phyloP scores from a whole-genome alignment of 2,888 invertebrate species.

The Cosmia pyralina region DNA sequence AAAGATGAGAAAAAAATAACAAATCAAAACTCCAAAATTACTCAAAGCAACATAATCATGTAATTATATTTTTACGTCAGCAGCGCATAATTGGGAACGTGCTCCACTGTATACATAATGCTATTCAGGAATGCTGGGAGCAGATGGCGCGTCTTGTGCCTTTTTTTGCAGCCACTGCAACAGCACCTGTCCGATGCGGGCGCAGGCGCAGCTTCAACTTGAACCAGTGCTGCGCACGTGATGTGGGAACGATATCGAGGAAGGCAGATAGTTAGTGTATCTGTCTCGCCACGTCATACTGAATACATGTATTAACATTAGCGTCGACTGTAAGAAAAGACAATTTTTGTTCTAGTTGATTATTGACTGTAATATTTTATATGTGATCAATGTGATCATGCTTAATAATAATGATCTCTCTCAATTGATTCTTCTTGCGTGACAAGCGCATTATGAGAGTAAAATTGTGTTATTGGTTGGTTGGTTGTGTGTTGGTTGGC shows the following conservation, averaged over 20 bases:
- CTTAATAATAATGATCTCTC: not conserved
- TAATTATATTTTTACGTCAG: not conserved
- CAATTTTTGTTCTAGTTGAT: not conserved
- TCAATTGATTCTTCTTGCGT: not conserved
- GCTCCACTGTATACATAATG: constrained; percentile 20
- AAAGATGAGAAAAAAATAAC: too few relatives aligned
- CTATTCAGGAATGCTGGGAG: constrained; percentile 37
- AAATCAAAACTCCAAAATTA: too few relatives aligned
- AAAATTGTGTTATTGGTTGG: not conserved
- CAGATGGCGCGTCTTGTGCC: constrained; percentile 42
- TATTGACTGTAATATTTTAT: not conserved
- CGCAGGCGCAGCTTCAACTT: constrained; percentile 29
- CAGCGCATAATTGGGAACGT: constrained; percentile 1
- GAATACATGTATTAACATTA: not conserved
- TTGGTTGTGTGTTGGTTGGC: too few relatives aligned
- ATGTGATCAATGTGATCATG: not conserved
- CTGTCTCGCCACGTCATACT: not conserved
- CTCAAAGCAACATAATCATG: not conserved
- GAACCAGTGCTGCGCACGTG: constrained; percentile 26
- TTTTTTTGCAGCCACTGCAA: constrained; percentile 21
- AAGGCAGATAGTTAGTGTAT: not conserved
- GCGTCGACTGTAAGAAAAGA: not conserved
- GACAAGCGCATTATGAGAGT: not conserved
- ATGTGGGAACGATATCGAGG: not conserved
- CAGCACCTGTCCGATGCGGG: constrained; percentile 54